Conservation (phyloP, 2,888 invertebrate species). For the Ophioninae sp. region DNA sequence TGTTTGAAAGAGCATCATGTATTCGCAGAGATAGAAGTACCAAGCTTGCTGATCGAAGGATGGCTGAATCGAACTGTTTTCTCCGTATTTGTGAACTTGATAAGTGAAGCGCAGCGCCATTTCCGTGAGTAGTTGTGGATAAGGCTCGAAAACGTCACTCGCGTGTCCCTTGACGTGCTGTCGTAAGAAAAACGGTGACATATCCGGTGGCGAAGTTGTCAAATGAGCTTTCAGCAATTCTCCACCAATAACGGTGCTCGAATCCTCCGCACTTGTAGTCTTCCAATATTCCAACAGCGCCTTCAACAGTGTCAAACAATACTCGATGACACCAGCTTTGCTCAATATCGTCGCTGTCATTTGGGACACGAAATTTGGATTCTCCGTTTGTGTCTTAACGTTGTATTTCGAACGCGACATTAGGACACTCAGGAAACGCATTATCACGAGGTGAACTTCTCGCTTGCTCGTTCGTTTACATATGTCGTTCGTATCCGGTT, state of each 20-base stretch:
- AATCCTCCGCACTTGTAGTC: constrained; percentile 79
- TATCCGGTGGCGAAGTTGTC: constrained; percentile 92
- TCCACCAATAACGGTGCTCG: constrained; percentile 83
- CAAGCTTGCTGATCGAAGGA: constrained; percentile 83
- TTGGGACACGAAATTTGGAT: constrained; percentile 85
- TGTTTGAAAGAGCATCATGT: constrained; percentile 97
- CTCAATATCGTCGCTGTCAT: constrained; percentile 87
- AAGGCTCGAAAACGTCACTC: constrained; percentile 95
- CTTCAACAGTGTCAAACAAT: constrained; percentile 88
- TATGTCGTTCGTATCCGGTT: constrained; percentile 82
- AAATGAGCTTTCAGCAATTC: constrained; percentile 91
- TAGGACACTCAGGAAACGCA: constrained; percentile 92
- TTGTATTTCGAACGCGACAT: constrained; percentile 89
- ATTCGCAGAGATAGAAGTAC: constrained; percentile 93
- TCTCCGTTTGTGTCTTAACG: constrained; percentile 78
- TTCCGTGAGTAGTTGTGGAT: constrained; percentile 96
- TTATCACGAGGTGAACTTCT: constrained; percentile 93
- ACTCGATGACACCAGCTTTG: constrained; percentile 87
- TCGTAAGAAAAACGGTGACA: constrained; percentile 96
- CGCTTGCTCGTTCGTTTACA: constrained; percentile 87
- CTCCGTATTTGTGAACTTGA: constrained; percentile 91
- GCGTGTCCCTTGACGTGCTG: constrained; percentile 96
- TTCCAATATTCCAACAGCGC: constrained; percentile 91
- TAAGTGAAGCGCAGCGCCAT: constrained; percentile 96
- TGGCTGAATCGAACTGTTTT: constrained; percentile 74